phyloP scores from a whole-genome alignment of 2,888 invertebrate species.

The Nephrotoma appendiculata region DNA sequence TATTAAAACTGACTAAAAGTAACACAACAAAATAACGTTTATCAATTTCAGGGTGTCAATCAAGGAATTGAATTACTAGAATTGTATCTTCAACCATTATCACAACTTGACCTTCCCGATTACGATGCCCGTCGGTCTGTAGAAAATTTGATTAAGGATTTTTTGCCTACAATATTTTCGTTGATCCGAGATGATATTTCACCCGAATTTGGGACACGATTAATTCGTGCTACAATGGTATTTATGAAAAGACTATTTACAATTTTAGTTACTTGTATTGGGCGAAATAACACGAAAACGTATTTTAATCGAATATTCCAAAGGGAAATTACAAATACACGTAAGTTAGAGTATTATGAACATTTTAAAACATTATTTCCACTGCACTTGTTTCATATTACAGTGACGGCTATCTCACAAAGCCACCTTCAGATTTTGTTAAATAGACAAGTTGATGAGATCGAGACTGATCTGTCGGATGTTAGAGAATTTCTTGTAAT shows the following conservation, averaged over 20 bases:
- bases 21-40: neutral
- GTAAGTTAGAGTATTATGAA: conserved; percentile 8
- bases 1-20: too few species aligned
- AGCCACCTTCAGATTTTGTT: neutral
- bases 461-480: conserved; percentile 11
- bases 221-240: conserved; percentile 22
- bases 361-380: neutral
- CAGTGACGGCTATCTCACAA: neutral
- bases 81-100: conserved; percentile 19
- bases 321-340: conserved; percentile 16
- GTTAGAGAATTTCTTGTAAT: conserved; percentile 16
- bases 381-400: neutral
- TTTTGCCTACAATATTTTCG: conserved; percentile 22
- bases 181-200: conserved; percentile 18
- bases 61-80: neutral
- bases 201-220: conserved; percentile 22
- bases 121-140: conserved; percentile 29
- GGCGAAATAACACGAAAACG: conserved; percentile 24
- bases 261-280: conserved; percentile 27
- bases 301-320: conserved; percentile 24
- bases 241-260: conserved; percentile 25
- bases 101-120: conserved; percentile 26
- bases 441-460: conserved; percentile 10
- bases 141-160: conserved; percentile 24
- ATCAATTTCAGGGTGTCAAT: neutral